phyloP scores from a whole-genome alignment of 2,797 vertebrate species.

The Pantherophis vulpinus region DNA sequence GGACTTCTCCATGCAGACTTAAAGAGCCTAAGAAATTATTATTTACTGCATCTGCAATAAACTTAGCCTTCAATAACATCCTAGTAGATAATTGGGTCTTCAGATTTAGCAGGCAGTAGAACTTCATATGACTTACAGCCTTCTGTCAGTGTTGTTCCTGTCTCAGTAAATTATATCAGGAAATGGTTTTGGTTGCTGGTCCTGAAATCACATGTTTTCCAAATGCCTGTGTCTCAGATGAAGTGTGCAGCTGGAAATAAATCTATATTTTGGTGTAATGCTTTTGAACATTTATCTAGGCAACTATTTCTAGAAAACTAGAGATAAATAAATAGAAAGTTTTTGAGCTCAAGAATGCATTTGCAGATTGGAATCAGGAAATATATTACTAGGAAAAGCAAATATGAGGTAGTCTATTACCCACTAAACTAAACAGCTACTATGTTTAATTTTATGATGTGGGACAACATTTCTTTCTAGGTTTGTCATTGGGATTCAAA shows the following conservation, averaged over 20 bases:
- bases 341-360: neutral
- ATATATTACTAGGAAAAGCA: neutral
- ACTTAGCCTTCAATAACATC: conserved; percentile 5
- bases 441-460: neutral
- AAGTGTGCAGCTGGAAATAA: neutral
- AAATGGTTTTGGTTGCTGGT: neutral
- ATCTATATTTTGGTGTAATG: neutral
- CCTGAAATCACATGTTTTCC: neutral
- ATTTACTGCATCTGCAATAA: conserved; percentile 29
- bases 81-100: conserved; percentile 21
- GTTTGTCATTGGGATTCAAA: neutral
- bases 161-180: conserved; percentile 19
- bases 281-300: neutral
- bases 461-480: neutral
- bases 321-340: neutral
- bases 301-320: neutral
- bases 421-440: neutral
- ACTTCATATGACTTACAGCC: conserved; percentile 3
- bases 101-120: conserved; percentile 16
- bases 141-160: neutral
- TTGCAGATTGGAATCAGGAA: neutral
- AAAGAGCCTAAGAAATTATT: conserved; percentile 6
- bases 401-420: neutral
- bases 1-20: neutral
- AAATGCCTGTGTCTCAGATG: neutral